Conservation (phyloP, 2,888 invertebrate genomes). For the Drosophila mulleri region DNA sequence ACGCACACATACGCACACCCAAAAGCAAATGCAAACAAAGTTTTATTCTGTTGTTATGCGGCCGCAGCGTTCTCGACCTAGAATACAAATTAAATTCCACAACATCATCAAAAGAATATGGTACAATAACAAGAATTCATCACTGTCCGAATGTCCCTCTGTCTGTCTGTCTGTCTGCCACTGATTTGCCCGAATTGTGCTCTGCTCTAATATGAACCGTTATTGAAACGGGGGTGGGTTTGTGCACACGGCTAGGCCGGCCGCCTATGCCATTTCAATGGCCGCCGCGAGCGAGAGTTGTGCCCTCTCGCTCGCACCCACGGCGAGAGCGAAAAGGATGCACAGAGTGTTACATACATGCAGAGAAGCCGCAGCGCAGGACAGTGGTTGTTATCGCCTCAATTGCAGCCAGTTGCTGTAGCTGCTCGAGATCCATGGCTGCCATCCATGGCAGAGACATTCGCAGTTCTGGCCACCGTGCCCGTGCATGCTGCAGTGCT, state of each 20-base stretch:
- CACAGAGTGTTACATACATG: slow-evolving; percentile 31
- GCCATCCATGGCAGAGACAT: not conserved
- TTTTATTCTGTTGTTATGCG: slow-evolving; percentile 49
- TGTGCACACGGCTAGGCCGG: slow-evolving; percentile 45
- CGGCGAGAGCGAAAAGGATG: slow-evolving; percentile 47
- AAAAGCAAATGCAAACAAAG: slow-evolving; percentile 31
- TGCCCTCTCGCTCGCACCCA: slow-evolving; percentile 35
- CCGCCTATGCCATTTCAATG: slow-evolving; percentile 66
- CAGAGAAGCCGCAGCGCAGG: slow-evolving; percentile 2
- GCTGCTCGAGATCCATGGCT: slow-evolving; percentile 5
- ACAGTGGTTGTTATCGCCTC: slow-evolving; percentile 52
- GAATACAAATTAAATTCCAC: slow-evolving; percentile 78
- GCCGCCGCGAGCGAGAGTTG: slow-evolving; percentile 53
- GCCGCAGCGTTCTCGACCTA: slow-evolving; percentile 52
- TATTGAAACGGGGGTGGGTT: slow-evolving; percentile 5
- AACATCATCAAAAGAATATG: slow-evolving; percentile 57
- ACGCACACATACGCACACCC: not conserved
- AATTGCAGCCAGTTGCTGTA: slow-evolving; percentile 17
- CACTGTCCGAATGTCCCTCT: slow-evolving; percentile 8
- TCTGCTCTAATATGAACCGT: slow-evolving; percentile 7
- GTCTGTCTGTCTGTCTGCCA: slow-evolving; percentile 2
- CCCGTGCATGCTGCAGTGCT: not conserved
- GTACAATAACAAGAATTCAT: slow-evolving; percentile 49
- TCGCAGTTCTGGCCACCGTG: not conserved
- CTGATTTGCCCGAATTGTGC: slow-evolving; percentile 1